Conservation (phyloP, 2,797 vertebrate species). For the Psittacula echo region DNA sequence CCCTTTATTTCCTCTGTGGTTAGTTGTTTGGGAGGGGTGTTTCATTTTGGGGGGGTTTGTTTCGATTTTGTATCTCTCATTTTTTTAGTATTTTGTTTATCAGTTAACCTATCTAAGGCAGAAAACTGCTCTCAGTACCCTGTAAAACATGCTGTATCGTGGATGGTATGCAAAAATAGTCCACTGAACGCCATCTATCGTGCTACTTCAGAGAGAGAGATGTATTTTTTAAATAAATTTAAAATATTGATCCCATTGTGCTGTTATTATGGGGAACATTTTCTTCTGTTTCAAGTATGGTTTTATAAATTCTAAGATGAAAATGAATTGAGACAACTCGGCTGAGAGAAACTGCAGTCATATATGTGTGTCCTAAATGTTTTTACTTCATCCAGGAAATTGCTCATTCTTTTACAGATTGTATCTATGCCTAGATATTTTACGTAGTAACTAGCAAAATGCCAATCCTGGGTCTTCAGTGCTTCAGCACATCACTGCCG, state of each 20-base stretch:
- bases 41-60: not conserved
- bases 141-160: not conserved
- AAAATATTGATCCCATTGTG: not conserved
- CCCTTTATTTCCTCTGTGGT: not conserved
- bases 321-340: not conserved
- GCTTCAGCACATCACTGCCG: not conserved
- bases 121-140: not conserved
- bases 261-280: not conserved
- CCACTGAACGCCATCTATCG: rapidly evolving
- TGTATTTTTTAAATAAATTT: not conserved
- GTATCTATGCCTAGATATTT: slow-evolving; percentile 1
- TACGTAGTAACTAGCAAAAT: not conserved
- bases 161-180: not conserved
- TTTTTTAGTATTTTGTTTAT: not conserved
- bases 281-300: not conserved
- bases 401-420: slow-evolving; percentile 11
- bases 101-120: not conserved
- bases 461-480: not conserved
- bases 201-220: not conserved
- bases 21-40: not conserved
- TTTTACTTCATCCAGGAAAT: slow-evolving; percentile 32
- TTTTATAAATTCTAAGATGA: not conserved
- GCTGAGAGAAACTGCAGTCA: not conserved
- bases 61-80: not conserved
- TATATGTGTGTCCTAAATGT: slow-evolving; percentile 4